phyloP scores from a whole-genome alignment of 2,888 invertebrate genomes.

The Drosophila tripunctata region DNA sequence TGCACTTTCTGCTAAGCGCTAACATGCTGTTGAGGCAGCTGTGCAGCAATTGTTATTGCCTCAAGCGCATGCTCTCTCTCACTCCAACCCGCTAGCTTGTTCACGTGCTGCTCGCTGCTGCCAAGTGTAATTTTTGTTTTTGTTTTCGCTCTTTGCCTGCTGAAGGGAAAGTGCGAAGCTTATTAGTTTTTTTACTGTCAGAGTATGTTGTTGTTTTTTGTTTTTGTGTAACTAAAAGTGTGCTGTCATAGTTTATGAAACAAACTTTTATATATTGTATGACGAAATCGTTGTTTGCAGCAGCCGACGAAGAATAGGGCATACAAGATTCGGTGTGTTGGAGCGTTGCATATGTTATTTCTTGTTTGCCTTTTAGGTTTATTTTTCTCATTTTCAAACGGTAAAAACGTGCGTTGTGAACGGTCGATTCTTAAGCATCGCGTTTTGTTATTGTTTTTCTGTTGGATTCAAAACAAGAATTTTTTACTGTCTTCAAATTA shows the following conservation, averaged over 20 bases:
- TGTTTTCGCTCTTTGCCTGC: conserved; percentile 15
- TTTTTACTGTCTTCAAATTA: background rate
- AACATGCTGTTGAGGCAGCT: conserved; percentile 14
- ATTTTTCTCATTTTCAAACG: conserved; percentile 30
- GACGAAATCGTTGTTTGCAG: too few relatives aligned
- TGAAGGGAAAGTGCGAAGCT: background rate
- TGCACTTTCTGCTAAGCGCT: background rate
- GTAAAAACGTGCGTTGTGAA: conserved; percentile 35
- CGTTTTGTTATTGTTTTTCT: conserved; percentile 17
- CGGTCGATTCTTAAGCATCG: conserved; percentile 21
- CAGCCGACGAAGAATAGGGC: conserved; percentile 24
- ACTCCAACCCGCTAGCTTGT: background rate
- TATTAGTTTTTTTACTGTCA: conserved; percentile 25
- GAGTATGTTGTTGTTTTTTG: too few relatives aligned
- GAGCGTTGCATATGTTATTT: background rate
- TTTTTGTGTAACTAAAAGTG: too few relatives aligned
- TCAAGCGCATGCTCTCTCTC: conserved; percentile 46
- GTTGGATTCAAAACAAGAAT: conserved; percentile 6
- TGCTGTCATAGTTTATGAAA: too few relatives aligned
- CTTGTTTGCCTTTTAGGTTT: conserved; percentile 33
- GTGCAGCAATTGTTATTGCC: conserved; percentile 19
- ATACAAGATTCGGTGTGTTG: conserved; percentile 17
- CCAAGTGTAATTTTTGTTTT: too few relatives aligned
- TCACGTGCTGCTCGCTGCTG: background rate
- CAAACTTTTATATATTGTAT: too few relatives aligned